These are phyloP conservation scores for Edolisoma coerulescens DNA, from an alignment of 2,113 vertebrate species.

Conservation along the genomic window DNA sequence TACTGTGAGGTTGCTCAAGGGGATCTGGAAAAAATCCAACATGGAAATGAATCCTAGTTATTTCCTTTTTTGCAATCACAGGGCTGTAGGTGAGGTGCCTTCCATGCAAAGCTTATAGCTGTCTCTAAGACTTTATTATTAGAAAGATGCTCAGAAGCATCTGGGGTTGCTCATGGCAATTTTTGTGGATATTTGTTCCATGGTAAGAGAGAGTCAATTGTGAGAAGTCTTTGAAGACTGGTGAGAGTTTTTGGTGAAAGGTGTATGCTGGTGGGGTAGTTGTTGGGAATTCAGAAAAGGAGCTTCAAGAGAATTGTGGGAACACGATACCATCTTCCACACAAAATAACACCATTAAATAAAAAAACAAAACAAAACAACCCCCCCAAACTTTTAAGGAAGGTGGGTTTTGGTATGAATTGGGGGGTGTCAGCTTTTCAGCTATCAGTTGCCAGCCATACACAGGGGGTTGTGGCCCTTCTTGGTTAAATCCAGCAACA, in stretches of 20 bases:
- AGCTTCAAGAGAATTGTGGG: background rate
- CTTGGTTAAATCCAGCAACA: background rate
- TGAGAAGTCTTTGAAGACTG: background rate
- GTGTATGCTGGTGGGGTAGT: background rate
- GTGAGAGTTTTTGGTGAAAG: background rate
- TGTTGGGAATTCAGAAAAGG: background rate
- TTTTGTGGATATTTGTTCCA: background rate
- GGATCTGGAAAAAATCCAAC: background rate
- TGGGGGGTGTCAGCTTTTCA: background rate
- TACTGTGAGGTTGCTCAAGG: fast-evolving
- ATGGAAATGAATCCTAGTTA: background rate
- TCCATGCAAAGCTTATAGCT: background rate
- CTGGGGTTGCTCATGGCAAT: background rate
- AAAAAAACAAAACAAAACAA: background rate
- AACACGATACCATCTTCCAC: background rate
- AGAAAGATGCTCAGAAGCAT: background rate
- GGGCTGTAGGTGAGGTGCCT: background rate
- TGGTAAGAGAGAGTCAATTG: background rate
- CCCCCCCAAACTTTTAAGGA: background rate
- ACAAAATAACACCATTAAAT: background rate
- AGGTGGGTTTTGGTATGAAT: background rate
- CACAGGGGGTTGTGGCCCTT: background rate
- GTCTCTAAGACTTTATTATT: background rate
- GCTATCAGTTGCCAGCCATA: background rate
- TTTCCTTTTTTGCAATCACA: background rate